Conservation (phyloP, 2,888 invertebrate genomes). For the Lycia hirtaria region DNA sequence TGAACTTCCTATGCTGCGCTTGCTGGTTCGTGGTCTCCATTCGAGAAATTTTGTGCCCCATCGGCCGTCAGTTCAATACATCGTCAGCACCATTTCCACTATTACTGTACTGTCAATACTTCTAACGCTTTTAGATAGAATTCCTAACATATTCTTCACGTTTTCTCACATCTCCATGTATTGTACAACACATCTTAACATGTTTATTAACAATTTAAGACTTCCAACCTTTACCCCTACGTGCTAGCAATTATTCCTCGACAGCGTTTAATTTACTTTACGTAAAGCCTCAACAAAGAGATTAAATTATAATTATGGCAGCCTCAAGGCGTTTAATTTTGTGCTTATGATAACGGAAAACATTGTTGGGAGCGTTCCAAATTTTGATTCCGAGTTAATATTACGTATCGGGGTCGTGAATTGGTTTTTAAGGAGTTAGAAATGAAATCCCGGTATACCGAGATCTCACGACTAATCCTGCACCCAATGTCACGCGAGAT, state of each 20-base stretch:
- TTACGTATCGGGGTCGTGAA: not conserved
- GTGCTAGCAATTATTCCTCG: slow-evolving; percentile 19
- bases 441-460: no score
- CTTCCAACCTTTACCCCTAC: slow-evolving; percentile 6
- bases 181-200: not conserved
- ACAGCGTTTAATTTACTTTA: slow-evolving; percentile 30
- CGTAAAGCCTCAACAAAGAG: slow-evolving; percentile 31
- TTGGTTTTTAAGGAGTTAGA: not conserved
- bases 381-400: slow-evolving; percentile 18
- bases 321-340: slow-evolving; percentile 32
- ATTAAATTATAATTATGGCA: slow-evolving; percentile 35
- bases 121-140: no score
- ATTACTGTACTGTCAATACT: no score
- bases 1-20: no score
- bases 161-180: not conserved
- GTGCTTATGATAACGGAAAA: slow-evolving; percentile 30
- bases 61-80: no score
- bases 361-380: slow-evolving; percentile 15
- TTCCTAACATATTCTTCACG: no score
- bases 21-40: no score
- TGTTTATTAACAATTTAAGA: slow-evolving; percentile 16
- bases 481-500: no score
- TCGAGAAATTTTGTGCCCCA: no score
- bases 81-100: no score
- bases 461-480: no score